Evolutionary conservation across 2,113 vertebrate species (phyloP).

Genomic region (Hippocampus zosterae): DNA sequence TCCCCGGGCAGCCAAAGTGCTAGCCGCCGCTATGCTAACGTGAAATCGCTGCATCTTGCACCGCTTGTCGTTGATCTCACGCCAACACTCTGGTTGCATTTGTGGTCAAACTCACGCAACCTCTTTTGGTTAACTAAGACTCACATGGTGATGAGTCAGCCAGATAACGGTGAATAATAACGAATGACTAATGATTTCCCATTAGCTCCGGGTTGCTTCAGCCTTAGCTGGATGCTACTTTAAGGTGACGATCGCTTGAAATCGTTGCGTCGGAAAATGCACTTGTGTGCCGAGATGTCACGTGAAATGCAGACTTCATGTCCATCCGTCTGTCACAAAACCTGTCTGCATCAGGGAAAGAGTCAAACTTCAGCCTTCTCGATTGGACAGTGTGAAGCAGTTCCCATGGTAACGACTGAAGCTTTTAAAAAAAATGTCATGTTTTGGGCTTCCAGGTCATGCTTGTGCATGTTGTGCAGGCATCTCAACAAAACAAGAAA

Average conservation of each 20-base stretch:
- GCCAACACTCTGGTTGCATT: not conserved
- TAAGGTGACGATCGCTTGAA: slow-evolving; percentile 4
- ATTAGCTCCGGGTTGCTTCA: not conserved
- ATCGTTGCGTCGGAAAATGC: not conserved
- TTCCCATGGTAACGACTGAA: slow-evolving; percentile 43
- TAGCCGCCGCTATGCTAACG: slow-evolving; percentile 45
- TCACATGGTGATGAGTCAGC: not conserved
- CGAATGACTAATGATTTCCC: not conserved
- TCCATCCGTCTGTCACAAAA: slow-evolving; percentile 7
- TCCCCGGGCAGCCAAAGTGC: not conserved
- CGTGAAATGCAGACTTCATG: slow-evolving; percentile 22
- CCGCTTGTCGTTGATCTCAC: slow-evolving; percentile 20
- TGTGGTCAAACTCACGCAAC: not conserved
- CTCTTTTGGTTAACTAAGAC: not conserved
- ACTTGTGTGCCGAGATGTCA: not conserved
- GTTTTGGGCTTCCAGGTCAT: not conserved
- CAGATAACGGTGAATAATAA: not conserved
- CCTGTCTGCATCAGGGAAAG: not conserved
- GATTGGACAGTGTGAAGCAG: not conserved
- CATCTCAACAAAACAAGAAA: no score
- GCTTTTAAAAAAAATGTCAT: slow-evolving; percentile 11
- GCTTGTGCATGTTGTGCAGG: not conserved
- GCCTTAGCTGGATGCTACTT: slow-evolving; percentile 11
- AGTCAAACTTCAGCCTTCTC: not conserved
- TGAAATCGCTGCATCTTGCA: slow-evolving; percentile 56